These are phyloP conservation scores for Petrocephalus sullivani DNA, from an alignment of 2,797 vertebrate species.

Conservation along the genomic window DNA sequence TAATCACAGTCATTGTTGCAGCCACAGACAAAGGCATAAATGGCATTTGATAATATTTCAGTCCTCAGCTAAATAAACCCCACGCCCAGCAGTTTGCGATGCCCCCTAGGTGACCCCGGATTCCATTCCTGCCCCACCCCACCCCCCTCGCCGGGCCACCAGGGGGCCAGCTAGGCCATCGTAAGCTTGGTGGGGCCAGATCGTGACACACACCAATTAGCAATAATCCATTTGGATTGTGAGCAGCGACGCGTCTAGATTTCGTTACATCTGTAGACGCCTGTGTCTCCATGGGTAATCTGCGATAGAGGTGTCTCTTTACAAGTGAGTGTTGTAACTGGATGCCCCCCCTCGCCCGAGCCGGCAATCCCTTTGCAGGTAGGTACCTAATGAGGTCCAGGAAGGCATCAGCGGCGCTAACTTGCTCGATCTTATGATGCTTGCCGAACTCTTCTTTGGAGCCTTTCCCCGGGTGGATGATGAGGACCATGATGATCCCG, in stretches of 20 bases:
- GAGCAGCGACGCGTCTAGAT: background rate
- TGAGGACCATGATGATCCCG: conserved; percentile 90
- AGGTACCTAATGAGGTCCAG: conserved; percentile 91
- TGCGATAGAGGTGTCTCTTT: background rate
- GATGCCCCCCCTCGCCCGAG: background rate
- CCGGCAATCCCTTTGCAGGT: background rate
- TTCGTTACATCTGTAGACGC: background rate
- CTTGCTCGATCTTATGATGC: conserved; percentile 83
- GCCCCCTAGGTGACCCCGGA: background rate
- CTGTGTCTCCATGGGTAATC: conserved; percentile 2
- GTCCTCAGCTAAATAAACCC: background rate
- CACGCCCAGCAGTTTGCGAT: background rate
- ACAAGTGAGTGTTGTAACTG: background rate
- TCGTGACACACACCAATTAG: background rate
- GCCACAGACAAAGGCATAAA: background rate
- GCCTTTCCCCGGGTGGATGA: conserved; percentile 94
- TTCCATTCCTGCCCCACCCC: background rate
- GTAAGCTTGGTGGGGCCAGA: background rate
- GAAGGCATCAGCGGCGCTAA: conserved; percentile 91
- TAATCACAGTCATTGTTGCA: background rate
- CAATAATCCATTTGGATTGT: background rate
- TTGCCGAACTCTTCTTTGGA: conserved; percentile 90
- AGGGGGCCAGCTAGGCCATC: background rate
- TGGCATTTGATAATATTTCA: background rate
- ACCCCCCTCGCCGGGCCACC: background rate